Base-by-base conservation (phyloP, 2,888 invertebrate genomes). In the Drosophila neonasuta region DNA sequence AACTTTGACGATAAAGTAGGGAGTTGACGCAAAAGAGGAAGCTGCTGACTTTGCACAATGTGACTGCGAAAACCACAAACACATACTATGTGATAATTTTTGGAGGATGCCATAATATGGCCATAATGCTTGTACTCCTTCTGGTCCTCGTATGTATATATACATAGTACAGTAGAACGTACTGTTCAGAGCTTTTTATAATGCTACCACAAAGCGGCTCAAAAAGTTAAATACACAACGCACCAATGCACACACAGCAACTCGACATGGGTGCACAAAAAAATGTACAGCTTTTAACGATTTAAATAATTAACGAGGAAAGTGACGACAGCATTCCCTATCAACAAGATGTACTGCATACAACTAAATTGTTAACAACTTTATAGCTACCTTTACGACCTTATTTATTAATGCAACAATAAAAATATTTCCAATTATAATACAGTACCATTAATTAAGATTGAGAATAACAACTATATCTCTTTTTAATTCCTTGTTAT, bases 171-270 rank as follows among this genome's bases (percentile, higher is more conserved):
- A 24, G 7, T 15, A 15, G 15, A 24, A 1, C 48, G 45, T 51
- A 11, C 32, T 59, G 65, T 36, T 56, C 52, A 44, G 68, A 77
- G 78, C 71, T 80, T 80, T 79, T 71, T 74, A 60, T 67, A 71
- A 80, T 62, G 61, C 68, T 58, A 67, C 79, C 79, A 62, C 84
- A 71, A 77, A 77, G 57, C 71, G 60, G 80, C 74, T 80, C 65
- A 71, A 77, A 72, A 61, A 68, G 72, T 68, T 68, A 73, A 71
- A 64, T 63, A 67, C 32, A 51, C 48, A 34, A 44, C 20, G 44
- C 57, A 24, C 20, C 30, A 34, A 13, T 49, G 44, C 30, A 24
- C 61, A 49, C 50, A 48, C 62, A 59, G 50, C 34, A 29, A 13
- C 49, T 50, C 49, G 60, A 51, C 63, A 30, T 36, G 62, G 56